These are phyloP conservation scores for Myathropa florea DNA, from an alignment of 2,888 invertebrate species.

Conservation along the genomic window DNA sequence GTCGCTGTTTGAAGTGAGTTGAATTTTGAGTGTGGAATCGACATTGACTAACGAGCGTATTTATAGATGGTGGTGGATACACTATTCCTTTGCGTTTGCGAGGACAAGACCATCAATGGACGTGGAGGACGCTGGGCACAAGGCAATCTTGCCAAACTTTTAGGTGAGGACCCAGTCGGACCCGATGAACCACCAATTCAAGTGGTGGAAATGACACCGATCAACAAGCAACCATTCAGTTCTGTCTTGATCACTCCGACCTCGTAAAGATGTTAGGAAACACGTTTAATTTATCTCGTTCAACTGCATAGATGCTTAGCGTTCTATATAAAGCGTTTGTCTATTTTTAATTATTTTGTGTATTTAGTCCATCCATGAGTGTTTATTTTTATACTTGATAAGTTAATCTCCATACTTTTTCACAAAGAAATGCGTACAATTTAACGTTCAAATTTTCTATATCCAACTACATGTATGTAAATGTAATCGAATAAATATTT, in stretches of 20 bases:
- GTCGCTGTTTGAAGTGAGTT: constrained; percentile 92
- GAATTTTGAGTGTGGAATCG: neutral
- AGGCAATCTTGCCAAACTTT: constrained; percentile 83
- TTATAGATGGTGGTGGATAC: constrained; percentile 95
- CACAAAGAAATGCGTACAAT: constrained; percentile 57
- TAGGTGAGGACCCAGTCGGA: constrained; percentile 81
- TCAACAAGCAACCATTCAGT: constrained; percentile 80
- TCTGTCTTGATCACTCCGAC: constrained; percentile 41
- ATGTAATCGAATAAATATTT: constrained; percentile 43
- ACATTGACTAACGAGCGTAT: neutral
- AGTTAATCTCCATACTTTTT: constrained; percentile 20
- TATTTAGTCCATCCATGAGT: constrained; percentile 41
- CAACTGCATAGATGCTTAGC: constrained; percentile 13
- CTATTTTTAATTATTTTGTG: constrained; percentile 10
- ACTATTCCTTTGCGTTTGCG: constrained; percentile 95
- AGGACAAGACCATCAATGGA: constrained; percentile 92
- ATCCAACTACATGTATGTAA: constrained; percentile 22
- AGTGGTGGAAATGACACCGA: constrained; percentile 80
- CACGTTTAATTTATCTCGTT: constrained; percentile 1
- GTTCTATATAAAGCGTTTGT: neutral
- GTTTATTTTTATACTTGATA: constrained; percentile 23
- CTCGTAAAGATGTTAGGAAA: constrained; percentile 9
- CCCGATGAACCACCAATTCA: constrained; percentile 80
- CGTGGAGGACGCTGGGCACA: constrained; percentile 85
- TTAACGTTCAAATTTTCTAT: constrained; percentile 51